Conservation (phyloP, 1,140 invertebrate species). For the Pogonus chalceus region DNA sequence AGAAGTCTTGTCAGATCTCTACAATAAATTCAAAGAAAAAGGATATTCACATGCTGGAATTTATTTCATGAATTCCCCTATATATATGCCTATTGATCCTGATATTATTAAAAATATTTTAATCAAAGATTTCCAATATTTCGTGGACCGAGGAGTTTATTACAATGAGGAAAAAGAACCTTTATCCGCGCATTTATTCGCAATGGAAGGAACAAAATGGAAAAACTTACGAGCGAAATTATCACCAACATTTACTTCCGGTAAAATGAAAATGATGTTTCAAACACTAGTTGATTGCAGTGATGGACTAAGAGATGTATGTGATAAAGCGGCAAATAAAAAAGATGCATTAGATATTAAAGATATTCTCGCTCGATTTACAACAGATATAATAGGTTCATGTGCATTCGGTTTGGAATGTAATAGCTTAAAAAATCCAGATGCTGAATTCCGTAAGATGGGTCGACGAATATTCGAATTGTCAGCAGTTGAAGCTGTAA, state of each 20-base stretch:
- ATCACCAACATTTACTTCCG: slow-evolving; percentile 38
- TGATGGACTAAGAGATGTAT: slow-evolving; percentile 28
- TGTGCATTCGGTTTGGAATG: slow-evolving; percentile 52
- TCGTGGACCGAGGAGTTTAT: slow-evolving; percentile 43
- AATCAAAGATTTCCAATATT: slow-evolving; percentile 48
- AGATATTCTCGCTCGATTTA: slow-evolving; percentile 47
- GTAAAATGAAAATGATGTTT: slow-evolving; percentile 42
- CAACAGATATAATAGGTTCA: slow-evolving; percentile 52
- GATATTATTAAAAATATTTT: slow-evolving; percentile 46
- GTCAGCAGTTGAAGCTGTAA: neutral
- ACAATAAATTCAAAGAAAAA: neutral
- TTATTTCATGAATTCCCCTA: slow-evolving; percentile 9
- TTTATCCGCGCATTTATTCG: slow-evolving; percentile 41
- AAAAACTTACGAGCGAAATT: slow-evolving; percentile 37
- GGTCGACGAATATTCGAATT: slow-evolving; percentile 21
- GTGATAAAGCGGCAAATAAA: slow-evolving; percentile 26
- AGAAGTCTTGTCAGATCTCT: neutral
- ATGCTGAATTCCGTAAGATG: slow-evolving; percentile 40
- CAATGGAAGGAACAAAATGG: slow-evolving; percentile 38
- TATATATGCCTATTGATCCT: slow-evolving; percentile 24
- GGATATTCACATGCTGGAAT: neutral
- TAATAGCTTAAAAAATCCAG: slow-evolving; percentile 41
- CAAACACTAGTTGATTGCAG: slow-evolving; percentile 31
- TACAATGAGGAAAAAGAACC: slow-evolving; percentile 41
- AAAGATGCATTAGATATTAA: slow-evolving; percentile 38